Evolutionary conservation across 1,140 invertebrate species (phyloP).

Genomic region (Drosophila kepulauana): DNA sequence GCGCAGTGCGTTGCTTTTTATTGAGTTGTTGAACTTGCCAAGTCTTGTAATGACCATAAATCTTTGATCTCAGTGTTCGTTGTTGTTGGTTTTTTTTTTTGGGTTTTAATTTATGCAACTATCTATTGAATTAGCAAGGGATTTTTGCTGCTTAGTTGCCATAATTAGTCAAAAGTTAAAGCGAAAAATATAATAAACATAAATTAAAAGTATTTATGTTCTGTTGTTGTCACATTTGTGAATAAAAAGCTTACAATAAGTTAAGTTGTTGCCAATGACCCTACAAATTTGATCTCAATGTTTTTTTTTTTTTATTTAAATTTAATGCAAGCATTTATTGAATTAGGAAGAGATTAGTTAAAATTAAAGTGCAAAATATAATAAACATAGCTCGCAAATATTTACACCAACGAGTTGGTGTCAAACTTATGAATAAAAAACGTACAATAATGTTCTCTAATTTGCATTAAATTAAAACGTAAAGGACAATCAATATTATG

Average conservation of each 20-base stretch:
- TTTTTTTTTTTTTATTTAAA: not conserved
- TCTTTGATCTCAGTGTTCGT: slow-evolving; percentile 3
- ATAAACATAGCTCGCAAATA: too few species aligned
- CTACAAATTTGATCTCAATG: slow-evolving; percentile 8
- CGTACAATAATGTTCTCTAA: too few species aligned
- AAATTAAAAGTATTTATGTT: too few species aligned
- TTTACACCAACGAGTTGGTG: too few species aligned
- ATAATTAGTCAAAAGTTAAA: not conserved
- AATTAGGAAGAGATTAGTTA: not conserved
- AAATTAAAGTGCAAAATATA: not conserved
- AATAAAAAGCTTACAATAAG: too few species aligned
- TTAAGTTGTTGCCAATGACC: slow-evolving; percentile 11
- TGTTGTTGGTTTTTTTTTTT: not conserved
- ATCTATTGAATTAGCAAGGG: not conserved
- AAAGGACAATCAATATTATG: too few species aligned
- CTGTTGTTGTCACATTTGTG: too few species aligned
- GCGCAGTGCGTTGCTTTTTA: slow-evolving; percentile 9
- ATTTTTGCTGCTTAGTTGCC: not conserved
- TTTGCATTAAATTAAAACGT: too few species aligned
- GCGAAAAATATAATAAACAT: not conserved
- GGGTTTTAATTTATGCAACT: slow-evolving; percentile 1
- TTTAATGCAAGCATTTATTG: not conserved
- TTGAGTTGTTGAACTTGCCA: slow-evolving; percentile 6
- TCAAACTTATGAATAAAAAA: too few species aligned
- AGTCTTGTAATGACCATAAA: slow-evolving; percentile 20